Evolutionary conservation across 2,113 vertebrate species (phyloP).

Genomic region (Apeltes quadracus): DNA sequence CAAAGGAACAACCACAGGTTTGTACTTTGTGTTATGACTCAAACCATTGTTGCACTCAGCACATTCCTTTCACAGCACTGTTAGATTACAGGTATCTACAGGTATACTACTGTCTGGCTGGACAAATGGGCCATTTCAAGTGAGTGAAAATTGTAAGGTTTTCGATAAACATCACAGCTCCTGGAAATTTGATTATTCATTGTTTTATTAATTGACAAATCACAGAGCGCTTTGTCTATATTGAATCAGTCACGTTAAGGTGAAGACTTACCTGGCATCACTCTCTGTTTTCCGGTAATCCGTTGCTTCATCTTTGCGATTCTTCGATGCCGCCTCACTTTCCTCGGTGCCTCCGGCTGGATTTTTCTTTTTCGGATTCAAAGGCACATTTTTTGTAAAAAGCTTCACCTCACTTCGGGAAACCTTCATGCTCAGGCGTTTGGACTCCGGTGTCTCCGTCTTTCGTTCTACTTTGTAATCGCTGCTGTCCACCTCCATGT

Average conservation of each 20-base stretch:
- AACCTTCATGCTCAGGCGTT: constrained; percentile 76
- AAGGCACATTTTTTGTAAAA: constrained; percentile 66
- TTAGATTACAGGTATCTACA: not conserved
- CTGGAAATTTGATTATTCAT: constrained; percentile 1
- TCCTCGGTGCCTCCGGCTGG: constrained; percentile 6
- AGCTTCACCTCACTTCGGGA: constrained; percentile 75
- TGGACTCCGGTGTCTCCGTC: constrained; percentile 76
- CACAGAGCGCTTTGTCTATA: not conserved
- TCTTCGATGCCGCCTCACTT: not conserved
- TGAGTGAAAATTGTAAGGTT: not conserved
- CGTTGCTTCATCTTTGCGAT: constrained; percentile 31
- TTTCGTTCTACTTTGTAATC: constrained; percentile 68
- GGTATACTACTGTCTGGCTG: not conserved
- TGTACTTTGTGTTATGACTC: constrained; percentile 61
- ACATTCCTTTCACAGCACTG: constrained; percentile 18
- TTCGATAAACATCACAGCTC: not conserved
- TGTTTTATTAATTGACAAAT: constrained; percentile 5
- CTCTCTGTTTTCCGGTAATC: constrained; percentile 25
- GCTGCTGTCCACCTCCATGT: constrained; percentile 61
- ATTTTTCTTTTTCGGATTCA: constrained; percentile 41
- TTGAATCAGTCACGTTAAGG: not conserved
- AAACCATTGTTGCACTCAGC: constrained; percentile 28
- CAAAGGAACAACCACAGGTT: not conserved
- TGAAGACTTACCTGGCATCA: constrained; percentile 56
- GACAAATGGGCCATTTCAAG: not conserved